These are phyloP conservation scores for Cyanoderma ruficeps DNA, from an alignment of 2,113 vertebrate species.

Conservation along the genomic window DNA sequence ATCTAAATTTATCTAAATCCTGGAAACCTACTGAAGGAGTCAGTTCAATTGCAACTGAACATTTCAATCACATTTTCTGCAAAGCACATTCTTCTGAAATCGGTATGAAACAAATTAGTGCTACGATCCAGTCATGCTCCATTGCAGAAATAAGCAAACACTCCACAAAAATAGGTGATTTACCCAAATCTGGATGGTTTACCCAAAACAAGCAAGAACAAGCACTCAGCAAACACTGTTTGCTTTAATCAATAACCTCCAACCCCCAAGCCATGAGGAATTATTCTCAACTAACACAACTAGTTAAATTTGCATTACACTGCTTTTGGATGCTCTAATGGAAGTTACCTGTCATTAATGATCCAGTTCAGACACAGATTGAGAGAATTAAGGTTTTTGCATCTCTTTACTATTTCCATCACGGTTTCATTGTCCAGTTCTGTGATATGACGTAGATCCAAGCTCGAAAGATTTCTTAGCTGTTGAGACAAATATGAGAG, in stretches of 20 bases:
- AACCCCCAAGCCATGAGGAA: background rate
- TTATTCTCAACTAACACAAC: background rate
- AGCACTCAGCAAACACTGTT: background rate
- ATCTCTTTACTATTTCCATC: slow-evolving; percentile 98
- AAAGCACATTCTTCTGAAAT: background rate
- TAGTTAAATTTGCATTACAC: background rate
- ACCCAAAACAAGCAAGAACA: background rate
- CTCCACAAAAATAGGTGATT: background rate
- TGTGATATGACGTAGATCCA: slow-evolving; percentile 97
- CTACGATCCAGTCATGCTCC: background rate
- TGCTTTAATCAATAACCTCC: background rate
- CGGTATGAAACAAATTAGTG: background rate
- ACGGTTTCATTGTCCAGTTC: slow-evolving; percentile 98
- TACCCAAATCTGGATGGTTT: background rate
- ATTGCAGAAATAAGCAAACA: background rate
- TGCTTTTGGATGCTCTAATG: background rate
- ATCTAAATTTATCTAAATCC: background rate
- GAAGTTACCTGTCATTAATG: slow-evolving; percentile 94
- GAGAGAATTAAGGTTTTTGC: slow-evolving; percentile 92
- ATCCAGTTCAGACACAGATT: slow-evolving; percentile 99
- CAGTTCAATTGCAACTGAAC: background rate
- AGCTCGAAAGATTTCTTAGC: slow-evolving; percentile 90
- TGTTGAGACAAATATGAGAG: slow-evolving; percentile 68
- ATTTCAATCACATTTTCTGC: background rate
- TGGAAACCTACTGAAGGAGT: background rate